Evolutionary conservation across 1,140 invertebrate species (phyloP), one percentile per base, ranked within the genome.

Genomic region (Nymphalis io): DNA sequence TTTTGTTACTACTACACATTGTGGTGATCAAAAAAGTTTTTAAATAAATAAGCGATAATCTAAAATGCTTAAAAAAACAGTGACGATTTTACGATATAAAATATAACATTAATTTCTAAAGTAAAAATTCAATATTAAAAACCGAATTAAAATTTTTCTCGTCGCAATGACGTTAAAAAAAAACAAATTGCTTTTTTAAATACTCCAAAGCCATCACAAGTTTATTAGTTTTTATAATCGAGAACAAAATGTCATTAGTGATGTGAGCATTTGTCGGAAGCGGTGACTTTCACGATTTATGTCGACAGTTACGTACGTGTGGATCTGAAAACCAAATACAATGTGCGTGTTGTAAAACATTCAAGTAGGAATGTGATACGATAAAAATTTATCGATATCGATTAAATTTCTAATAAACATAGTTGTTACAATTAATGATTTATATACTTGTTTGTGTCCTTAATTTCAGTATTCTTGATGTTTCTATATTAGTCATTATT

Each of bases 311-410:
- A 83, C 69, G 75, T 55, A 67, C 57, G 69, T 68, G 78, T 70
- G 84, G 82, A 86, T 87, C 81, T 77, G 42, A 76, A 84, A 82
- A 78, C 69, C 72, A 85, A 89, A 86, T 84, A 84, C 82, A 84
- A 85, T 86, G 68, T 76, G 79, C 72, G 66, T 68, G 74, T 69
- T 75, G 77, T 79, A 79, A 78, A 81, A 68, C 68, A 77, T 66
- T 15, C 13, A 40, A 18, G 20, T 78, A 78, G 75, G 42, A 64
- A 68, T 68, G 79, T 20, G 21, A 21, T 15, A 6, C 27, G 11
- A 44, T 42, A 33, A 1, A 1, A 13, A 12, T 16, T 18, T 58
- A 53, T 55, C 65, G 55, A 68, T 60, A 55, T 55, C 46, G 46
- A 51, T 18, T 1, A 46, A 13, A 11, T 42, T 42, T 42, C 3